These are phyloP conservation scores for Lumbricus terrestris DNA, from an alignment of 2,888 invertebrate species.

Conservation along the genomic window DNA sequence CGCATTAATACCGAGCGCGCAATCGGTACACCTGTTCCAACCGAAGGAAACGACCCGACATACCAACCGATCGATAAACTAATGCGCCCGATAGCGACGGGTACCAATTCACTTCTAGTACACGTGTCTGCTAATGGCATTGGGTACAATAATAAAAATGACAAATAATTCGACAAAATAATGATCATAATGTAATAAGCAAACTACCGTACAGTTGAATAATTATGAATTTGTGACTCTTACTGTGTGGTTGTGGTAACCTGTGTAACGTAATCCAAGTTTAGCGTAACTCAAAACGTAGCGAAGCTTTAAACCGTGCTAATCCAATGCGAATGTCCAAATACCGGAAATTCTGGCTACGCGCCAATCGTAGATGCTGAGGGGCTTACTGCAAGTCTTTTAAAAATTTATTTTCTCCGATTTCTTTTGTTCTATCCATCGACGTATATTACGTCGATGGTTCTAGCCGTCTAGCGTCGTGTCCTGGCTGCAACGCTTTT, in stretches of 20 bases:
- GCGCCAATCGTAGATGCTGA: neutral
- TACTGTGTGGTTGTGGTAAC: neutral
- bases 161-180: neutral
- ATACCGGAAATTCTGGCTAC: neutral
- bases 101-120: neutral
- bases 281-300: neutral
- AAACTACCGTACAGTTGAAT: neutral
- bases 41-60: neutral
- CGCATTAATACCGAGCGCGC: neutral
- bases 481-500: no score
- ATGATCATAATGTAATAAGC: neutral
- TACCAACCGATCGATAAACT: neutral
- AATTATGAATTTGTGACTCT: neutral
- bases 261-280: neutral
- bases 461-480: no score
- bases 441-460: no score
- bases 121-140: neutral
- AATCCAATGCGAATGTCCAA: neutral
- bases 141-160: neutral
- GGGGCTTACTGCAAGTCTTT: no score
- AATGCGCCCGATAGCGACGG: neutral
- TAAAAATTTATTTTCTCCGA: no score
- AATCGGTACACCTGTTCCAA: neutral
- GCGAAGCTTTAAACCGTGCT: neutral
- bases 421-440: no score